A percentile compares a stretch with the other conserved stretches of the same genome.
Conservation (phyloP, 2,888 invertebrate genomes). For the Hydropsyche betteni region DNA sequence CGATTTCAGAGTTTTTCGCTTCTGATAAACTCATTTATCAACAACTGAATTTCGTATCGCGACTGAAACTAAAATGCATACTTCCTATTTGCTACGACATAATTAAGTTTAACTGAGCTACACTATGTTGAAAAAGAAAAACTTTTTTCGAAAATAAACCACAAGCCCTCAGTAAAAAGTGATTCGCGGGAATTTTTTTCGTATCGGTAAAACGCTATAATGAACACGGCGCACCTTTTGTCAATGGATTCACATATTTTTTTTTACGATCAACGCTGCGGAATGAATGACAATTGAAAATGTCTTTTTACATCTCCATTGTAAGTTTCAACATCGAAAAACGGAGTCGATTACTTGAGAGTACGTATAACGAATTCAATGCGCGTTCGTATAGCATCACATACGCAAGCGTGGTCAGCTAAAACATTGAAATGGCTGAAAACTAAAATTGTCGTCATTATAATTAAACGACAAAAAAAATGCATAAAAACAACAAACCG, state of each 20-base stretch:
- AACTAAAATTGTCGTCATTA: too few species aligned
- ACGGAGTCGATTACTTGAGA: slow-evolving; percentile 28
- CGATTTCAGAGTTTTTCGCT: neutral
- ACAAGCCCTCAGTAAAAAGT: neutral
- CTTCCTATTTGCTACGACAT: neutral
- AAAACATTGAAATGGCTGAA: too few species aligned
- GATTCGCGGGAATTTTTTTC: slow-evolving; percentile 16
- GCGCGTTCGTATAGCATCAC: neutral
- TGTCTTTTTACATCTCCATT: slow-evolving; percentile 28
- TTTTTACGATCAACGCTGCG: slow-evolving; percentile 43
- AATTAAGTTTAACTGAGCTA: neutral
- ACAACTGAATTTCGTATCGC: neutral
- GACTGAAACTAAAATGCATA: slow-evolving; percentile 15
- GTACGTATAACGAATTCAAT: slow-evolving; percentile 16
- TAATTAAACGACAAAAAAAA: too few species aligned
- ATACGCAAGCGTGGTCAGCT: neutral
- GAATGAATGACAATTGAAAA: slow-evolving; percentile 47
- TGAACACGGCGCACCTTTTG: slow-evolving; percentile 44
- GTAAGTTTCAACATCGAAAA: slow-evolving; percentile 28
- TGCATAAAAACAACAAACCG: too few species aligned
- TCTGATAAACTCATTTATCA: slow-evolving; percentile 16
- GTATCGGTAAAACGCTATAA: slow-evolving; percentile 17
- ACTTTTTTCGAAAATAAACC: neutral
- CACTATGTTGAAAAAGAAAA: neutral
- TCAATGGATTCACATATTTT: slow-evolving; percentile 46